Evolutionary conservation across 2,113 vertebrate genomes (phyloP).

Genomic region (Ahaetulla prasina): DNA sequence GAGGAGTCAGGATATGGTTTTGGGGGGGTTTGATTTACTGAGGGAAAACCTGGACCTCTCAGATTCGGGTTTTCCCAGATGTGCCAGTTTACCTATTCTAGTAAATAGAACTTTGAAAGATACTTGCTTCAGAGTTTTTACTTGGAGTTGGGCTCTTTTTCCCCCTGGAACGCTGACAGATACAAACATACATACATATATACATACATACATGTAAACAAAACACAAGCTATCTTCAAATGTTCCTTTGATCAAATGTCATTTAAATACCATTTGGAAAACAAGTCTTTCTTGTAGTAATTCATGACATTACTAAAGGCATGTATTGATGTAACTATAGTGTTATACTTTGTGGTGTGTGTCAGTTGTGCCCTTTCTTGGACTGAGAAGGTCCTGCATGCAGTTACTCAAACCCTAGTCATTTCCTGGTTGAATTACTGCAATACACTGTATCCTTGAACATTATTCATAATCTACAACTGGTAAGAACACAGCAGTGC

Average conservation of each 20-base stretch:
- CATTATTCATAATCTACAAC: neutral
- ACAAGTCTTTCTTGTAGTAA: neutral
- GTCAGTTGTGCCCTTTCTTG: neutral
- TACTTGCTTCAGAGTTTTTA: too few species aligned
- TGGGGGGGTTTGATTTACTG: too few species aligned
- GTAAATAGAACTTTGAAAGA: too few species aligned
- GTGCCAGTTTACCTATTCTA: too few species aligned
- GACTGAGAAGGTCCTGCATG: neutral
- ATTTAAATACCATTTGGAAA: neutral
- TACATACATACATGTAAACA: too few species aligned
- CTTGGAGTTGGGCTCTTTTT: too few species aligned
- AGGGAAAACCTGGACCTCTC: too few species aligned
- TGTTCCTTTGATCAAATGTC: neutral
- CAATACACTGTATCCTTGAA: neutral
- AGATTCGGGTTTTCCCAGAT: too few species aligned
- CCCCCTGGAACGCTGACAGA: too few species aligned
- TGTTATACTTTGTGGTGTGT: neutral
- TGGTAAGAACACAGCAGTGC: neutral
- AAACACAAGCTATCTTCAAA: neutral
- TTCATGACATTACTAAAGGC: neutral
- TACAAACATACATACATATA: too few species aligned
- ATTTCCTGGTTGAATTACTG: neutral
- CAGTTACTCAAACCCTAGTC: neutral
- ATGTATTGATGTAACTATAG: neutral
- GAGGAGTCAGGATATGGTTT: too few species aligned